Evolutionary conservation across 2,797 vertebrate genomes (phyloP).

Genomic region (Emydoidea blandingii): DNA sequence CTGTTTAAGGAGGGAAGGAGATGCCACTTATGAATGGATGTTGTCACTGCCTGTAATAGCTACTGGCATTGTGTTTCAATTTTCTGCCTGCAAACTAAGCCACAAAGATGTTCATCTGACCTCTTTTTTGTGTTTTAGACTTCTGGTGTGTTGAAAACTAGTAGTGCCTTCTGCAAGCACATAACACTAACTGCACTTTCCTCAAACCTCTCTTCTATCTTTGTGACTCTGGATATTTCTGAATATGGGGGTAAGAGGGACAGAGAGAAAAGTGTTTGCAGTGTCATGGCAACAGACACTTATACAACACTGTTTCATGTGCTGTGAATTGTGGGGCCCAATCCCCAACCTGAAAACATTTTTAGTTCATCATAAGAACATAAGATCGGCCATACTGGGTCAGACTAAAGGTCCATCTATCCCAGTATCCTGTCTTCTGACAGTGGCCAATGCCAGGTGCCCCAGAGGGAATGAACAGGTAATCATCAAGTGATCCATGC

Average conservation of each 20-base stretch:
- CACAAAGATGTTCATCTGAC: background rate
- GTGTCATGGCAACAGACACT: background rate
- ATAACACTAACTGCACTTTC: background rate
- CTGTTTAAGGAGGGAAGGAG: background rate
- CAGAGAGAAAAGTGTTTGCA: background rate
- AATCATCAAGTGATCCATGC: too few relatives aligned
- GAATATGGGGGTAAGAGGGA: background rate
- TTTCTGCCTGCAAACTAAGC: background rate
- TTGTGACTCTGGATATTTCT: background rate
- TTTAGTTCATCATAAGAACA: background rate
- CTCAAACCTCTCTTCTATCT: too few relatives aligned
- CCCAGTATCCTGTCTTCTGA: too few relatives aligned
- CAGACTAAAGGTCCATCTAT: too few relatives aligned
- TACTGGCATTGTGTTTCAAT: background rate
- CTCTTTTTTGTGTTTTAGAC: background rate
- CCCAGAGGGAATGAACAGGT: too few relatives aligned
- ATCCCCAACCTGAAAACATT: background rate
- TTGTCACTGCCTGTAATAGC: background rate
- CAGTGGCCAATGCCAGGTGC: too few relatives aligned
- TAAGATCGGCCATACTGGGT: too few relatives aligned
- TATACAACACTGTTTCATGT: background rate
- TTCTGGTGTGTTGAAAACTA: background rate
- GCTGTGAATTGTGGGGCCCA: background rate
- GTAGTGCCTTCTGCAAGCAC: background rate
- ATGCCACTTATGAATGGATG: background rate